Percentiles rank a stretch among this genome's conserved stretches.
Conservation (phyloP, 92 coral and sea anemone genomes). For the Phymanthus crucifer region DNA sequence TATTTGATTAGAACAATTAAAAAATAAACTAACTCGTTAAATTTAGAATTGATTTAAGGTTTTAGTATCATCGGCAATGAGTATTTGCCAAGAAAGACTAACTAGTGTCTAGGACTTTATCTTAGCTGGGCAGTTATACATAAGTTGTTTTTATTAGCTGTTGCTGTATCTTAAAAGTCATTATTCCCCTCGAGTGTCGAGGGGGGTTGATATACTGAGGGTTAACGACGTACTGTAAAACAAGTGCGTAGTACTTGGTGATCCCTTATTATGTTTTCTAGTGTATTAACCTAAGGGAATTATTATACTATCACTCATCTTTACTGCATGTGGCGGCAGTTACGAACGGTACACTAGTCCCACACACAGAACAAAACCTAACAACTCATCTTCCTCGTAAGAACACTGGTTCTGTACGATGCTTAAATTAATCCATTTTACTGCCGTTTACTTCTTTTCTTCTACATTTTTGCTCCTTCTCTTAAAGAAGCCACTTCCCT, state of each 20-base stretch:
- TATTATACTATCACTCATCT: neutral
- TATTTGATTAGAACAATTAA: neutral
- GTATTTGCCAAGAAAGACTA: neutral
- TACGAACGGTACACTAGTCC: neutral
- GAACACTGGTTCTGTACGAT: neutral
- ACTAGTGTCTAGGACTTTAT: neutral
- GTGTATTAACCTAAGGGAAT: neutral
- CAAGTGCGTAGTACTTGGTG: neutral
- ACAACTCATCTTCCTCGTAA: neutral
- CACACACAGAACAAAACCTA: neutral
- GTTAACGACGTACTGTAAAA: neutral
- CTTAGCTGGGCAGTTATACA: neutral
- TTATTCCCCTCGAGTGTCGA: neutral
- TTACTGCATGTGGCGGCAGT: neutral
- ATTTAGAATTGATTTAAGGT: neutral
- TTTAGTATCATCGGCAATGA: neutral
- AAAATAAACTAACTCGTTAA: conserved; percentile 6
- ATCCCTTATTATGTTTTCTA: neutral
- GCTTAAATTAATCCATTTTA: conserved; percentile 26
- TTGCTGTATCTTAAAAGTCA: neutral
- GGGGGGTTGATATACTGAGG: neutral
- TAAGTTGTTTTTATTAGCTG: neutral
- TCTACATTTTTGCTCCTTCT: conserved; percentile 80
- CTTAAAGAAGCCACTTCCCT: conserved; percentile 72
- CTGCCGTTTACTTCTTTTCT: conserved; percentile 47